Conservation (phyloP, 1,140 invertebrate genomes). For the Ericerus pela region DNA sequence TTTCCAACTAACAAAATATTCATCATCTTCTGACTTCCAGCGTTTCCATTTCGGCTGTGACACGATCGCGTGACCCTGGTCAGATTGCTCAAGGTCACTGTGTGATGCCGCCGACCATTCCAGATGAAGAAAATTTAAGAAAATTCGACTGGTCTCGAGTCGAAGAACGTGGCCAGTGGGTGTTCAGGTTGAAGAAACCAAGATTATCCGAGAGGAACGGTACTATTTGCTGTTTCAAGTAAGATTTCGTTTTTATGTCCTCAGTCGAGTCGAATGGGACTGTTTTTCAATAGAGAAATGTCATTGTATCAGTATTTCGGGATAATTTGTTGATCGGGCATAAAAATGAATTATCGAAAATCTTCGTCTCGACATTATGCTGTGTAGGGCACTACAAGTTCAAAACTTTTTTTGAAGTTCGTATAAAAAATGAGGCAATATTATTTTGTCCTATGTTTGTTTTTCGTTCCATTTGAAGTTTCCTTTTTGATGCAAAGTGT, state of each 20-base stretch:
- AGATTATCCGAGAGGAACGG: constrained; percentile 68
- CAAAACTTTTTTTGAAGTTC: too few species aligned
- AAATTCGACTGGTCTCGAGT: constrained; percentile 55
- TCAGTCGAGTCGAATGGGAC: too few species aligned
- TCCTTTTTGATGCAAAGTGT: too few species aligned
- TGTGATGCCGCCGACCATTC: constrained; percentile 49
- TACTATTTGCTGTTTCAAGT: constrained; percentile 67
- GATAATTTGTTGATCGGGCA: background rate
- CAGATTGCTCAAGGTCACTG: constrained; percentile 42
- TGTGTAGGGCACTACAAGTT: too few species aligned
- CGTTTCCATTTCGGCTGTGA: constrained; percentile 43
- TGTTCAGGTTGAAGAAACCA: constrained; percentile 54
- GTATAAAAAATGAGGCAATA: too few species aligned
- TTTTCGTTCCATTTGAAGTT: too few species aligned
- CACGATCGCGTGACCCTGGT: constrained; percentile 48
- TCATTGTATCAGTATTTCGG: too few species aligned
- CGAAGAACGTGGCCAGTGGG: constrained; percentile 43
- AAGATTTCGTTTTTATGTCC: constrained; percentile 1
- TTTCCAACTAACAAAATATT: background rate
- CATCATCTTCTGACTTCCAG: constrained; percentile 21
- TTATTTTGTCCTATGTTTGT: too few species aligned
- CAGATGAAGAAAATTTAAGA: constrained; percentile 44
- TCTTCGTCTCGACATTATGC: too few species aligned
- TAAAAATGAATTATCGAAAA: too few species aligned
- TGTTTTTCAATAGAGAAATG: too few species aligned